These are phyloP conservation scores for Platanista minor DNA, from an alignment of 2,113 vertebrate genomes.

Conservation along the genomic window DNA sequence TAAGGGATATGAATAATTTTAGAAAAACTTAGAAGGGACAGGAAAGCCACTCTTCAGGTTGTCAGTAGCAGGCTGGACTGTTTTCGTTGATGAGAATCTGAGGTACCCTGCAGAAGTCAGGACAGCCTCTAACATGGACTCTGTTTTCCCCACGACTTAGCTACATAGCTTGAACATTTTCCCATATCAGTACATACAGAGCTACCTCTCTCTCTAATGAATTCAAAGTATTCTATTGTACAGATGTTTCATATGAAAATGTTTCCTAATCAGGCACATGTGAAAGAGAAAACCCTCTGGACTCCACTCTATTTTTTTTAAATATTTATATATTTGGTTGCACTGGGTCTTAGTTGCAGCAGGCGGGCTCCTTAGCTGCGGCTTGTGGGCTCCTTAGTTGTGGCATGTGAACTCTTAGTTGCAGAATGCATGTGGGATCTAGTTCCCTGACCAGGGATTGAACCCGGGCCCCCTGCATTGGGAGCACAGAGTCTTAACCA, in stretches of 20 bases:
- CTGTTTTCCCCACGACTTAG: not conserved
- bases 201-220: not conserved
- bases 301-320: not conserved
- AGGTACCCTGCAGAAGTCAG: not conserved
- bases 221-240: not conserved
- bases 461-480: too few relatives aligned
- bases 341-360: too few relatives aligned
- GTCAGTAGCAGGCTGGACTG: not conserved
- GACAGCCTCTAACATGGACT: not conserved
- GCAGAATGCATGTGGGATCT: too few relatives aligned
- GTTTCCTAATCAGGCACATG: not conserved
- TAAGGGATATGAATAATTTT: not conserved
- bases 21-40: not conserved
- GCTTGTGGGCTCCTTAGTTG: too few relatives aligned
- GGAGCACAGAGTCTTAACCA: too few relatives aligned
- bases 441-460: too few relatives aligned
- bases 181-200: not conserved
- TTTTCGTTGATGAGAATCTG: not conserved
- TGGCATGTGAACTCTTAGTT: too few relatives aligned
- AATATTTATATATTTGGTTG: too few relatives aligned
- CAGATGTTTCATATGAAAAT: not conserved
- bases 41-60: not conserved
- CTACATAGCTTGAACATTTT: not conserved
- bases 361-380: rapidly evolving
- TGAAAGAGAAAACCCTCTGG: not conserved